A percentile compares a stretch with the other conserved stretches of the same genome.
Evolutionary conservation across 1,140 invertebrate species (phyloP).

Genomic region (Drosophila nannoptera): DNA sequence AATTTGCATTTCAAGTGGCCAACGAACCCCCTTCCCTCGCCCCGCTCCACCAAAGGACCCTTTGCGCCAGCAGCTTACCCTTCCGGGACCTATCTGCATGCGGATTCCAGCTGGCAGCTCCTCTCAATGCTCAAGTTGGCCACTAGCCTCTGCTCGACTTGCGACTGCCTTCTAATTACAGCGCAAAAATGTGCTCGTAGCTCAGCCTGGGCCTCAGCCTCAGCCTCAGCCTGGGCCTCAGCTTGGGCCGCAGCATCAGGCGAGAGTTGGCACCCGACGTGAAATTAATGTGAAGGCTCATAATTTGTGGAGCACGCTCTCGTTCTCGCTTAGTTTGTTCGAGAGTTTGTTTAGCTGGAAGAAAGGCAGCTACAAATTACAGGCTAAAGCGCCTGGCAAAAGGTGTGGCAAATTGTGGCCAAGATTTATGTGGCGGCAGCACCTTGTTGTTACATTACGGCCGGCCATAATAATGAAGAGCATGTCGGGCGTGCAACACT

Average conservation of each 20-base stretch:
- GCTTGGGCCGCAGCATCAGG: no score
- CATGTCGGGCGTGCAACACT: not conserved
- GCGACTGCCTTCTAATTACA: constrained; percentile 66
- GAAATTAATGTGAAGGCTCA: constrained; percentile 74
- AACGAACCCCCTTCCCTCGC: constrained; percentile 27
- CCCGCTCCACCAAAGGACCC: not conserved
- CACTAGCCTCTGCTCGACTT: constrained; percentile 33
- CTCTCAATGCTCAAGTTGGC: constrained; percentile 46
- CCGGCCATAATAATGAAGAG: not conserved
- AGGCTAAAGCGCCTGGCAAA: constrained; percentile 23
- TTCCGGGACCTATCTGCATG: not conserved
- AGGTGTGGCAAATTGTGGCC: constrained; percentile 32
- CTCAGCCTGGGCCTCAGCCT: constrained; percentile 23
- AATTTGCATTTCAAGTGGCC: constrained; percentile 77
- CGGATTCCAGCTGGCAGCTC: not conserved
- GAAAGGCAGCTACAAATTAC: constrained; percentile 47
- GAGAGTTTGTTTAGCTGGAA: constrained; percentile 47
- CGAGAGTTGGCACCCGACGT: constrained; percentile 43
- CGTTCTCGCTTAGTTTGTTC: constrained; percentile 13
- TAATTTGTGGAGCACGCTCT: constrained; percentile 60
- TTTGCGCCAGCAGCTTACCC: not conserved
- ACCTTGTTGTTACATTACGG: not conserved
- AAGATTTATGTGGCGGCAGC: constrained; percentile 49
- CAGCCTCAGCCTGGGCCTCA: constrained; percentile 1
- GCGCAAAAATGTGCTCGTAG: constrained; percentile 54